Evolutionary conservation across 2,797 vertebrate genomes (phyloP).

Genomic region (Cheirogaleus major): DNA sequence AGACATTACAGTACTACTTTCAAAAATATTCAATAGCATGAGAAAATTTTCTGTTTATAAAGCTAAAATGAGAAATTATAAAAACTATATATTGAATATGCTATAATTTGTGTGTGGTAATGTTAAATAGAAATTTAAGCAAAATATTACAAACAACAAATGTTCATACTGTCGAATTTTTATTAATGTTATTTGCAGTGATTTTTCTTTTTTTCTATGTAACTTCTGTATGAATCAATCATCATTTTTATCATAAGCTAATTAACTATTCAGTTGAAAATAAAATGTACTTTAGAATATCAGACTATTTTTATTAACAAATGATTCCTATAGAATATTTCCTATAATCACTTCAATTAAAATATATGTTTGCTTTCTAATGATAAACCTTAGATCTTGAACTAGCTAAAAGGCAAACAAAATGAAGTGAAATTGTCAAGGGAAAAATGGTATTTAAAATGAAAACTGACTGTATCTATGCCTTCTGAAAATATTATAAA

Average conservation of each 20-base stretch:
- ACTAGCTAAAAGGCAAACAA: neutral
- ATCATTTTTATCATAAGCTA: neutral
- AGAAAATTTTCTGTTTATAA: neutral
- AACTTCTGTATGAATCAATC: neutral
- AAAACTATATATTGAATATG: neutral
- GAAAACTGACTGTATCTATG: neutral
- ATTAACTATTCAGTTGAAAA: neutral
- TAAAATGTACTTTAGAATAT: neutral
- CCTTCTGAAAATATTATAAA: neutral
- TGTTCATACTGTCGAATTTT: neutral
- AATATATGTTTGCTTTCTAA: neutral
- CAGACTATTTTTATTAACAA: neutral
- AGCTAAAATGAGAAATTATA: neutral
- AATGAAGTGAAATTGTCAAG: neutral
- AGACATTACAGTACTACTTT: neutral
- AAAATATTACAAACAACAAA: neutral
- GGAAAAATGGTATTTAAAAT: neutral
- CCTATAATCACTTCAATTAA: neutral
- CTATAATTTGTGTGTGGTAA: neutral
- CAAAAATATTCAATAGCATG: neutral
- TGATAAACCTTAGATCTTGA: neutral
- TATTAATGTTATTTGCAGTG: neutral
- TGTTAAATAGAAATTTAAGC: neutral
- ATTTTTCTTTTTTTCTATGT: neutral
- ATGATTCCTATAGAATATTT: neutral